These are phyloP conservation scores for Xiphias gladius DNA, from an alignment of 2,113 vertebrate species.

Conservation along the genomic window DNA sequence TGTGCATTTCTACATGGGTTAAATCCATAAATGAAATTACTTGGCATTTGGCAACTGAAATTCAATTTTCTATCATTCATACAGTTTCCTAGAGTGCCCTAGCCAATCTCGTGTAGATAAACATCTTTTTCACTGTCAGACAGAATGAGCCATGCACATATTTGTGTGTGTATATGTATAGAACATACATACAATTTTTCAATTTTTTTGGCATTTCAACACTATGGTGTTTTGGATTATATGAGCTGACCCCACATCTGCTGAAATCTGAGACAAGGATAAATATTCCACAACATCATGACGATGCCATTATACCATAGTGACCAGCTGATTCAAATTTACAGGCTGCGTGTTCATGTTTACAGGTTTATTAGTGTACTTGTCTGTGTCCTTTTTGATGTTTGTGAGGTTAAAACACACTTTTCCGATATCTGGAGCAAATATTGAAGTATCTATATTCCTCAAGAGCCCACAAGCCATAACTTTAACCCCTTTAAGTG, in stretches of 20 bases:
- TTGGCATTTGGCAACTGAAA: constrained; percentile 4
- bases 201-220: background rate
- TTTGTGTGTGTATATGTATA: background rate
- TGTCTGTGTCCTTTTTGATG: too few species aligned
- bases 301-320: background rate
- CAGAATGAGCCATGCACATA: constrained; percentile 1
- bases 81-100: background rate
- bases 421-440: too few species aligned
- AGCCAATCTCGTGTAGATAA: constrained; percentile 12
- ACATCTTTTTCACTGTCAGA: background rate
- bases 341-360: background rate
- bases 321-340: background rate
- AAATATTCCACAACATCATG: background rate
- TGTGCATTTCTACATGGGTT: constrained; percentile 18
- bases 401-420: too few species aligned
- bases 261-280: background rate
- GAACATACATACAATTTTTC: background rate
- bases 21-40: constrained; percentile 25
- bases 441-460: too few species aligned
- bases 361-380: background rate
- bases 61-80: constrained; percentile 6
- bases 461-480: too few species aligned
- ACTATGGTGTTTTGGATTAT: background rate
- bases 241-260: background rate
- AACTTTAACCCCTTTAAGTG: too few species aligned